A percentile compares a stretch with the other conserved stretches of the same genome.
Conservation (phyloP, 2,888 invertebrate species). For the Papilio gigon region DNA sequence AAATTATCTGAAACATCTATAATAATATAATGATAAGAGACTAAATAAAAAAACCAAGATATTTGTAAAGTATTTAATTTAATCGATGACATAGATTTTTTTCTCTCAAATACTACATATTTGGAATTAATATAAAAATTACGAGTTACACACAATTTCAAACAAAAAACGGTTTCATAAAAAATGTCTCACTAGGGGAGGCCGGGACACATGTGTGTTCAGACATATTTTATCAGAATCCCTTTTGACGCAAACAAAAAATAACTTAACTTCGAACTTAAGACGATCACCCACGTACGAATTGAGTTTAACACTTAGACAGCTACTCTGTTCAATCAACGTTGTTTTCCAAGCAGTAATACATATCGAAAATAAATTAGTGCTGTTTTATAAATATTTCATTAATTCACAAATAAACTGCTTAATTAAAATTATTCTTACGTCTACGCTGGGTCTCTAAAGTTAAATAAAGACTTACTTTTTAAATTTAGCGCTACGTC, state of each 20-base stretch:
- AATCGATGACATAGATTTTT: not conserved
- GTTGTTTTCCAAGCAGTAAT: not conserved
- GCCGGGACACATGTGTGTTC: constrained; percentile 18
- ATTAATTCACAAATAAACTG: not conserved
- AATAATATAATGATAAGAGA: not conserved
- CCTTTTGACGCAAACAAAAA: constrained; percentile 1
- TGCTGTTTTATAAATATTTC: not conserved
- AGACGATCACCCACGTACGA: constrained; percentile 26
- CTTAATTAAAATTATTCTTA: not conserved
- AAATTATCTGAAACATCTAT: too few relatives aligned
- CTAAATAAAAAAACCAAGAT: not conserved
- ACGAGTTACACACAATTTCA: not conserved
- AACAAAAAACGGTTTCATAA: not conserved
- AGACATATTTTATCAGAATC: constrained; percentile 20
- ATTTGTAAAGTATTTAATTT: too few relatives aligned
- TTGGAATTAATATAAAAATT: not conserved
- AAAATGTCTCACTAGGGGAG: constrained; percentile 24
- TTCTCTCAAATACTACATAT: too few relatives aligned
- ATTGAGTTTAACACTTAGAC: not conserved
- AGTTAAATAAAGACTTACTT: constrained; percentile 13
- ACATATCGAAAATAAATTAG: not conserved
- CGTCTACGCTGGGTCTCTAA: not conserved
- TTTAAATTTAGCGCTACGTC: constrained; percentile 30
- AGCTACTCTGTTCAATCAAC: not conserved
- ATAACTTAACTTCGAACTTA: constrained; percentile 7